Evolutionary conservation across 2,113 vertebrate species (phyloP), one percentile per base, ranked within the genome.

Genomic region (Malaclemys terrapin): DNA sequence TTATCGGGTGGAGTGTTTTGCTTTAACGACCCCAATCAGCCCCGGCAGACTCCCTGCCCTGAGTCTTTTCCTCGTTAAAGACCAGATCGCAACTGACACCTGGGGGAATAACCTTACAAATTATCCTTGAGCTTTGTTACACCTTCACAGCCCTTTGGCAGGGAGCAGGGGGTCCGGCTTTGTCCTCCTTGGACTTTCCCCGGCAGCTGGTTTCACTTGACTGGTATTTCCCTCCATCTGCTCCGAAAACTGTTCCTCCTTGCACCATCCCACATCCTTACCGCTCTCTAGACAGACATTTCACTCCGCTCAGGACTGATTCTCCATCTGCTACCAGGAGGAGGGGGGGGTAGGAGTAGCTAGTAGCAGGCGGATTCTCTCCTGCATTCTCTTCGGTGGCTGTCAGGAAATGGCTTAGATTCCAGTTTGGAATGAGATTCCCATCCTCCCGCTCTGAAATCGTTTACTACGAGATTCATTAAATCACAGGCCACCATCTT

Each of bases 271-370:
- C 19, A 75, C n/a, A 75, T 75, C 72, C n/a, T 76, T 76, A 42
- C 38, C 38, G 10, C 38, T 25, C 72, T 76, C 72, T 75, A 80
- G 57, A 56, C 57, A 24, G 24, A 49, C 35, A 19, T 78, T 92
- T 88, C 19, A 52, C 72, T 56, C 85, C 14, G 54, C 27, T 83
- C 47, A 11, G 47, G 84, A 72, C 75, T 56, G 91, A 88, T 84
- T 92, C 83, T 52, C 91, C 91, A 92, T 84, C 86, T 92, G 81
- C 65, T 84, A 38, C 13, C 31, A 20, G 29, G 84, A 22, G 75
- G 47, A 83, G 31, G 31, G 72, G 38, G 5, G 19, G 38, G 27
- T 20, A 54, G 22, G 62, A 69, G 65, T 42, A 38, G 24, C 72
- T 52, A 57, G 56, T 38, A 80, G 86, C 57, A 35, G 27, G 84